Evolutionary conservation across 2,888 invertebrate species (phyloP).

Genomic region (Willowsia nigromaculata): DNA sequence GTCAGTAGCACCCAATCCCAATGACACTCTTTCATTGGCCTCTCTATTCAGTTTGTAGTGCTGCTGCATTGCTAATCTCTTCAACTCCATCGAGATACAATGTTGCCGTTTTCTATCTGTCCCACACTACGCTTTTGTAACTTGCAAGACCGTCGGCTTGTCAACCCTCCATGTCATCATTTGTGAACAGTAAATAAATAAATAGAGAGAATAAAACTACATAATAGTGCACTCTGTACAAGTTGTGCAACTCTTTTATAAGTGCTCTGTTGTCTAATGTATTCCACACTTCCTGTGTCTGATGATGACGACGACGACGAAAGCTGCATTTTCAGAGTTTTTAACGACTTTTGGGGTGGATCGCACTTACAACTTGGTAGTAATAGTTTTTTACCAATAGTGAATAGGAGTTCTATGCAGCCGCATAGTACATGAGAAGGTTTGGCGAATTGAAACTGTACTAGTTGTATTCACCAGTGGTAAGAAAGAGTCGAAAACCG

Average conservation of each 20-base stretch:
- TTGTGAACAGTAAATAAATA: conserved; percentile 7
- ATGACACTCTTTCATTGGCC: conserved; percentile 1
- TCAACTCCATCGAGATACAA: not conserved
- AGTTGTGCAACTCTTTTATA: not conserved
- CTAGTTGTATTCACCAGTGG: not conserved
- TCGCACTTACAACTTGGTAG: not conserved
- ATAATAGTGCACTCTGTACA: conserved; percentile 6
- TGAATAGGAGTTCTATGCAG: no score
- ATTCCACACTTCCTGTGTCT: conserved; percentile 23
- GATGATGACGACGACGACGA: not conserved
- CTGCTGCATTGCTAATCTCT: not conserved
- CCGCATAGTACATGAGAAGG: no score
- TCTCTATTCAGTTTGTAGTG: not conserved
- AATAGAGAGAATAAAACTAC: conserved; percentile 9
- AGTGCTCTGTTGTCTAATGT: not conserved
- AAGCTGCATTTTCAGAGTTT: conserved; percentile 6
- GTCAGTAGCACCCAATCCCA: not conserved
- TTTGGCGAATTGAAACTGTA: not conserved
- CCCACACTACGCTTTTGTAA: not conserved
- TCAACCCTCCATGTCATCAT: conserved; percentile 45
- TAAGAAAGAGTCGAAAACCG: conserved; percentile 36
- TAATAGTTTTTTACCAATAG: no score
- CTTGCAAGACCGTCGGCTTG: conserved; percentile 32
- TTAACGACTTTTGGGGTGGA: conserved; percentile 6
- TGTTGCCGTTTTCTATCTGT: conserved; percentile 15